These are phyloP conservation scores for Thelaira solivaga DNA, from an alignment of 2,888 invertebrate genomes.

Conservation along the genomic window DNA sequence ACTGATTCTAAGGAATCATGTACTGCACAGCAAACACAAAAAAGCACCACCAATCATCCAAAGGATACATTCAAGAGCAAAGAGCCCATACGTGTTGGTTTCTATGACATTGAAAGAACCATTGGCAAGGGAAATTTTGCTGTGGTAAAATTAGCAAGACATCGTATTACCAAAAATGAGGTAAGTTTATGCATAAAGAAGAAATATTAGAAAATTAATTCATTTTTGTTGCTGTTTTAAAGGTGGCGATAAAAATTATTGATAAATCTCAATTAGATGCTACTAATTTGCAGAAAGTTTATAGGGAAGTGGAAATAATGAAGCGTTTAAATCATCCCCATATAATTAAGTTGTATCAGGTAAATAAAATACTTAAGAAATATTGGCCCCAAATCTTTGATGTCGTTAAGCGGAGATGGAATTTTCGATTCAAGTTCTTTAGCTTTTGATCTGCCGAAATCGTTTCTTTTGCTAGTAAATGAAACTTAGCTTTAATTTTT, in stretches of 20 bases:
- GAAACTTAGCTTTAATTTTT: too few relatives aligned
- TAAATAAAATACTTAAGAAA: too few relatives aligned
- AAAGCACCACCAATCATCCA: conserved; percentile 21
- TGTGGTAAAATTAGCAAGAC: conserved; percentile 97
- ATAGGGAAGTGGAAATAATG: conserved; percentile 98
- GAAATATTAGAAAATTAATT: not conserved
- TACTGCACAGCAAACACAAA: conserved; percentile 16
- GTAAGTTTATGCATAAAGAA: conserved; percentile 78
- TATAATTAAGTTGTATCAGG: conserved; percentile 98
- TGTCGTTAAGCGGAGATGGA: too few relatives aligned
- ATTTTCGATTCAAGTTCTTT: too few relatives aligned
- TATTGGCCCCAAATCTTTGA: too few relatives aligned
- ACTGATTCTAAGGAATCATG: conserved; percentile 50
- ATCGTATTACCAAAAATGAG: conserved; percentile 99
- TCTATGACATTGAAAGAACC: conserved; percentile 98
- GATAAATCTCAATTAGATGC: conserved; percentile 94
- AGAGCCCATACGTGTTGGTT: conserved; percentile 92
- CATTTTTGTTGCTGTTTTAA: conserved; percentile 72
- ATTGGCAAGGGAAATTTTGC: conserved; percentile 99
- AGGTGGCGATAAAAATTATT: conserved; percentile 98
- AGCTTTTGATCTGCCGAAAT: too few relatives aligned
- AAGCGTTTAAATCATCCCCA: conserved; percentile 97
- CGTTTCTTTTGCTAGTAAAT: too few relatives aligned
- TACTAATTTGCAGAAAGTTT: conserved; percentile 94
- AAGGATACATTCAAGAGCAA: conserved; percentile 75